phyloP scores from a whole-genome alignment of 2,888 invertebrate genomes.

The Diarsia dahlii region DNA sequence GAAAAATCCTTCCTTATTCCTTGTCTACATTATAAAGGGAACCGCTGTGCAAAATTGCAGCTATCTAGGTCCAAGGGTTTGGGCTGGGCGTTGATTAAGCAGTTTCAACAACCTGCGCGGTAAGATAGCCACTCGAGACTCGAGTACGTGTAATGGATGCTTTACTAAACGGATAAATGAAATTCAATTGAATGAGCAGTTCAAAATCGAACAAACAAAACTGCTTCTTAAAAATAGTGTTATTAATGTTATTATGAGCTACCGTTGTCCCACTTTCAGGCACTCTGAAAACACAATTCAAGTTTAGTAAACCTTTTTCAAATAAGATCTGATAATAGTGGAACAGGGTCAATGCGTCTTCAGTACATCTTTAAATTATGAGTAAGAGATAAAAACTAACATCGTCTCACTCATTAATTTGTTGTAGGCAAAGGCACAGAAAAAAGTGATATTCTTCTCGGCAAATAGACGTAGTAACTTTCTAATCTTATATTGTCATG shows the following conservation, averaged over 20 bases:
- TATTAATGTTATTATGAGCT: constrained; percentile 14
- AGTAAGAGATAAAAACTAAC: constrained; percentile 27
- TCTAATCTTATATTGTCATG: constrained; percentile 59
- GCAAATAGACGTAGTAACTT: constrained; percentile 42
- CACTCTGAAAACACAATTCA: constrained; percentile 21
- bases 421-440: neutral
- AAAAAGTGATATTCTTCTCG: constrained; percentile 16
- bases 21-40: too few species aligned
- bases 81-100: too few species aligned
- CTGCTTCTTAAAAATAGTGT: constrained; percentile 5
- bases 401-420: constrained; percentile 16
- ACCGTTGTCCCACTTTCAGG: constrained; percentile 22
- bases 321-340: constrained; percentile 46
- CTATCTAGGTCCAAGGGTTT: too few species aligned
- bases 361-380: constrained; percentile 30
- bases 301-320: constrained; percentile 30
- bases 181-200: constrained; percentile 30
- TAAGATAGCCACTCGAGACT: constrained; percentile 44
- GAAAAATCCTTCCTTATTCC: too few species aligned
- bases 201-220: constrained; percentile 21
- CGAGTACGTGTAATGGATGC: constrained; percentile 45
- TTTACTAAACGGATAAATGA: constrained; percentile 31
- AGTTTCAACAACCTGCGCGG: constrained; percentile 51
- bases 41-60: too few species aligned
- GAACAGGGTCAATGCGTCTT: constrained; percentile 44